phyloP scores from a whole-genome alignment of 2,113 vertebrate genomes.

The Coptodon bakossiorum region DNA sequence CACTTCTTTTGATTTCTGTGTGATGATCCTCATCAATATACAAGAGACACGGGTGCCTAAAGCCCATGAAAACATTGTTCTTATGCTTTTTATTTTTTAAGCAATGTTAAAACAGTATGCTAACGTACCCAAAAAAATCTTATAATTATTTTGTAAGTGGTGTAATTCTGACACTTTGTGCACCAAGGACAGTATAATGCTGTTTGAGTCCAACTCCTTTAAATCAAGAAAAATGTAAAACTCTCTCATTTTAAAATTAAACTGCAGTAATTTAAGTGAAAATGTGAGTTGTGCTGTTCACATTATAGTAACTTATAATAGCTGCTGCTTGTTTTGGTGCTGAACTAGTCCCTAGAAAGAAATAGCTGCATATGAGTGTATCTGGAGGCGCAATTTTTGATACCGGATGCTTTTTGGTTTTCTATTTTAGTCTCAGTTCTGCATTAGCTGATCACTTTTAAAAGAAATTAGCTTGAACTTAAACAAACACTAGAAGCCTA shows the following conservation, averaged over 20 bases:
- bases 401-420: not conserved
- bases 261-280: not conserved
- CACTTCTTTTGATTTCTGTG: not conserved
- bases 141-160: not conserved
- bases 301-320: rapidly evolving
- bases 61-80: not conserved
- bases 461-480: not conserved
- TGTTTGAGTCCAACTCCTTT: not conserved
- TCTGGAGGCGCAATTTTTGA: not conserved
- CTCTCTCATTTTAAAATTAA: not conserved
- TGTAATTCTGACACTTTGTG: not conserved
- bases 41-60: not conserved
- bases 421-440: not conserved
- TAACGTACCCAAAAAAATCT: not conserved
- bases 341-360: not conserved
- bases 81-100: not conserved
- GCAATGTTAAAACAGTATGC: rapidly evolving
- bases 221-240: not conserved
- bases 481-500: not conserved
- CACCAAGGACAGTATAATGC: not conserved
- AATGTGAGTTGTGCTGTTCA: not conserved
- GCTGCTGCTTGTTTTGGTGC: not conserved
- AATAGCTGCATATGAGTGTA: not conserved
- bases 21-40: not conserved
- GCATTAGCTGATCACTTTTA: not conserved